Base-by-base conservation (phyloP, 2,888 invertebrate species). In the Nymphalis polychloros region DNA sequence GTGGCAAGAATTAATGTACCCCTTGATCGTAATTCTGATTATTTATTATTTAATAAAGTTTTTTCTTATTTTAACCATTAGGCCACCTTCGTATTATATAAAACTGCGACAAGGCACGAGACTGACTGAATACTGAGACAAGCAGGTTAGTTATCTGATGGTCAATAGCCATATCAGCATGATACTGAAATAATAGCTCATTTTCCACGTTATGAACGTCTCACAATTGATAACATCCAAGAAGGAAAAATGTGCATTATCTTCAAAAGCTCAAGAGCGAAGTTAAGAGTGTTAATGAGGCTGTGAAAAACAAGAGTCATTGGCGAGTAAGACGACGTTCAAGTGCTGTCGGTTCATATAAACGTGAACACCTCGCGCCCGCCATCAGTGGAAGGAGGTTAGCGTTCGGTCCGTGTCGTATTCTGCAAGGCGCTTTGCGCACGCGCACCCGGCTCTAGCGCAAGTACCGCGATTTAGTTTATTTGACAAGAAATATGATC, bases 301-400 rank as follows among this genome's bases (percentile, higher is more conserved):
- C 70, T 73, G 68, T 70, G 74, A 76, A 72, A 76, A 74, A 67
- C 69, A 70, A 64, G 70, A 73, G 73, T 71, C 72, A 73, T 67
- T 68, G 72, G 63, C 63, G 69, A 70, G 69, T 63, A 70, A 75
- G 71, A 68, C 69, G 74, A 73, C 75, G 73, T 57, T 67, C 70
- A 63, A 74, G 67, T 69, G 62, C 75, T 68, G 68, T 71, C 73
- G 63, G 70, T 73, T 75, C 74, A 77, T 82, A 83, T 80, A 83
- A 81, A 75, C 78, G 77, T 64, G 77, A 72, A 68, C 70, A 66
- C 72, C 72, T 81, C 82, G 82, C 85, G 85, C 86, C 85, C 87
- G 86, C 81, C 83, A 76, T 84, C 86, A 89, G 89, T 91, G 84
- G 82, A 81, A 83, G 84, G 81, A 83, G 84, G 85, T 82, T 81